Conservation (phyloP, 2,888 invertebrate genomes). For the Cistogaster globosa region DNA sequence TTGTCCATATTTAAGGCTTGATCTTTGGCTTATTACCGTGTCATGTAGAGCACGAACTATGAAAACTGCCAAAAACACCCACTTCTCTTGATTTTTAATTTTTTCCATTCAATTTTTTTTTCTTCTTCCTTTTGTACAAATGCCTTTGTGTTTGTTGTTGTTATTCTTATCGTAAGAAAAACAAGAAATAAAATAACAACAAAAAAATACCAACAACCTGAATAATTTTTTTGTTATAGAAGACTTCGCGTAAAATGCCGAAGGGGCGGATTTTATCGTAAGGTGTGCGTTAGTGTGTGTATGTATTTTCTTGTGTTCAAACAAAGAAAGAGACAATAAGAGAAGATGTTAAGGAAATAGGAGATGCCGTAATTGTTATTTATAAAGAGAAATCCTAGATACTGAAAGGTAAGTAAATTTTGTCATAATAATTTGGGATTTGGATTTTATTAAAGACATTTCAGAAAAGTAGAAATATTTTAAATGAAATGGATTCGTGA, state of each 20-base stretch:
- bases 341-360: slow-evolving; percentile 68
- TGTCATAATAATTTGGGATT: slow-evolving; percentile 16
- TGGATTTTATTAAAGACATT: slow-evolving; percentile 11
- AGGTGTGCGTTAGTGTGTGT: slow-evolving; percentile 17
- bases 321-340: slow-evolving; percentile 75
- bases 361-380: slow-evolving; percentile 26
- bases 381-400: neutral
- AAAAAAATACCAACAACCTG: slow-evolving; percentile 25
- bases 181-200: neutral
- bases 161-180: slow-evolving; percentile 30
- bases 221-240: slow-evolving; percentile 56
- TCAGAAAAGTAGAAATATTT: neutral
- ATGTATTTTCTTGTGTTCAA: slow-evolving; percentile 44
- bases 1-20: slow-evolving; percentile 76
- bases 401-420: slow-evolving; percentile 18
- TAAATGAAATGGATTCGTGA: neutral
- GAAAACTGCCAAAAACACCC: slow-evolving; percentile 63
- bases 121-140: slow-evolving; percentile 5
- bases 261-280: slow-evolving; percentile 75
- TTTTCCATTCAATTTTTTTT: neutral
- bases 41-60: slow-evolving; percentile 77
- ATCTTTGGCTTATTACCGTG: slow-evolving; percentile 81
- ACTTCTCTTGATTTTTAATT: slow-evolving; percentile 37
- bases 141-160: slow-evolving; percentile 27
- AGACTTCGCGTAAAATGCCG: slow-evolving; percentile 72